These are phyloP conservation scores for Petrophora chlorosata DNA, from an alignment of 2,888 invertebrate species.

Conservation along the genomic window DNA sequence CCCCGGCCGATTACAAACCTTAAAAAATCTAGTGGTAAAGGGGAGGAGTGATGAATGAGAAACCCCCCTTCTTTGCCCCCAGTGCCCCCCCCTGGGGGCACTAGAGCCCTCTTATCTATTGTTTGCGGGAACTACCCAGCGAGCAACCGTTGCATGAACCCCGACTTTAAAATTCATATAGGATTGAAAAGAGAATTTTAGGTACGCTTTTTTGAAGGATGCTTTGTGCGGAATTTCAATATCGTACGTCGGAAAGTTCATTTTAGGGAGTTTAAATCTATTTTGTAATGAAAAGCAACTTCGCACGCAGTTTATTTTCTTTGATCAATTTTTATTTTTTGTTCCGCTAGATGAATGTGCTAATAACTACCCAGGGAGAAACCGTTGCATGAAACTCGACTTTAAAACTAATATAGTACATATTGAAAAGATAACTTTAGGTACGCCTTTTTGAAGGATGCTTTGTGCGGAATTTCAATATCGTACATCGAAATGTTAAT, in stretches of 20 bases:
- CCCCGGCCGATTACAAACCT: slow-evolving; percentile 18
- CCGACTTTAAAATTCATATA: slow-evolving; percentile 46
- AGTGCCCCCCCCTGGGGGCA: slow-evolving; percentile 37
- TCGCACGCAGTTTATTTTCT: too few species aligned
- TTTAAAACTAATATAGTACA: slow-evolving; percentile 47
- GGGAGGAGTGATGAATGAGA: slow-evolving; percentile 44
- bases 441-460: slow-evolving; percentile 1
- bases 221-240: slow-evolving; percentile 2
- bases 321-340: too few species aligned
- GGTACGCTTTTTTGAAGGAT: slow-evolving; percentile 1
- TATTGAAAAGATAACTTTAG: slow-evolving; percentile 16
- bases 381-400: slow-evolving; percentile 36
- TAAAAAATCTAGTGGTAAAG: slow-evolving; percentile 20
- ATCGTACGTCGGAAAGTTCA: neutral
- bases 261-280: too few species aligned
- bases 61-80: slow-evolving; percentile 36
- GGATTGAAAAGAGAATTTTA: slow-evolving; percentile 16
- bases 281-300: too few species aligned
- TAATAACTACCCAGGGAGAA: slow-evolving; percentile 42
- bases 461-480: slow-evolving; percentile 3
- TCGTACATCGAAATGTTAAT: neutral
- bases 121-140: slow-evolving; percentile 50
- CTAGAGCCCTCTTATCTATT: slow-evolving; percentile 57
- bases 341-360: too few species aligned
- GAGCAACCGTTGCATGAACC: slow-evolving; percentile 36